phyloP scores from a whole-genome alignment of 2,888 invertebrate species.

The Phyllotreta cruciferae region DNA sequence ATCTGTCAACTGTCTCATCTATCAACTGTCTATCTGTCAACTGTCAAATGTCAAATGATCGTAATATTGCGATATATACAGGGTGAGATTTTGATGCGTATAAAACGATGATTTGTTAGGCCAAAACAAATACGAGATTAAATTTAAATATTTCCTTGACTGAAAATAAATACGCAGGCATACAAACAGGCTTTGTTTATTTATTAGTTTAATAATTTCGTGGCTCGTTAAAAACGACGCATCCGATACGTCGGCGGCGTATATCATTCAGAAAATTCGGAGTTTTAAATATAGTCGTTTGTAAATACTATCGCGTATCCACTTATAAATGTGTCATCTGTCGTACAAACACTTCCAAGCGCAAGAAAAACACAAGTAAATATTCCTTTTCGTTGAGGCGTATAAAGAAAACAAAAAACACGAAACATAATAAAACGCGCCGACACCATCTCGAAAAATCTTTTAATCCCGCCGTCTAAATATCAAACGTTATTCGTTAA shows the following conservation, averaged over 20 bases:
- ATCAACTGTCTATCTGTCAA: too few species aligned
- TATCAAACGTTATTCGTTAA: slow-evolving; percentile 51
- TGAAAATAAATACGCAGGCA: too few species aligned
- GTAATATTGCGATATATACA: too few species aligned
- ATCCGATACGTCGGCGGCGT: too few species aligned
- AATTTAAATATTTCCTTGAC: too few species aligned
- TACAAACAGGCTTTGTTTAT: neutral
- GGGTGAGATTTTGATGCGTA: too few species aligned
- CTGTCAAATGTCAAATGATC: too few species aligned
- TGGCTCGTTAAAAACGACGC: too few species aligned
- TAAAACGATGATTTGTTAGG: too few species aligned
- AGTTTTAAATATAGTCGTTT: slow-evolving; percentile 35
- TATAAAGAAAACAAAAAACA: slow-evolving; percentile 41
- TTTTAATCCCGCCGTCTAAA: slow-evolving; percentile 49
- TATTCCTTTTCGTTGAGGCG: slow-evolving; percentile 32
- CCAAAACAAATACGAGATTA: too few species aligned
- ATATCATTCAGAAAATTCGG: slow-evolving; percentile 6
- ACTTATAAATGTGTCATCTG: slow-evolving; percentile 53
- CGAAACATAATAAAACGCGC: too few species aligned
- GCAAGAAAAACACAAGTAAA: slow-evolving; percentile 51
- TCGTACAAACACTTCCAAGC: slow-evolving; percentile 48
- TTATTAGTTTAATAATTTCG: neutral
- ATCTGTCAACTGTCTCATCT: too few species aligned
- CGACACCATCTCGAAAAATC: slow-evolving; percentile 39
- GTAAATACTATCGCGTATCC: slow-evolving; percentile 40